Evolutionary conservation across 2,113 vertebrate species (phyloP).

Genomic region (Sterna hirundo): DNA sequence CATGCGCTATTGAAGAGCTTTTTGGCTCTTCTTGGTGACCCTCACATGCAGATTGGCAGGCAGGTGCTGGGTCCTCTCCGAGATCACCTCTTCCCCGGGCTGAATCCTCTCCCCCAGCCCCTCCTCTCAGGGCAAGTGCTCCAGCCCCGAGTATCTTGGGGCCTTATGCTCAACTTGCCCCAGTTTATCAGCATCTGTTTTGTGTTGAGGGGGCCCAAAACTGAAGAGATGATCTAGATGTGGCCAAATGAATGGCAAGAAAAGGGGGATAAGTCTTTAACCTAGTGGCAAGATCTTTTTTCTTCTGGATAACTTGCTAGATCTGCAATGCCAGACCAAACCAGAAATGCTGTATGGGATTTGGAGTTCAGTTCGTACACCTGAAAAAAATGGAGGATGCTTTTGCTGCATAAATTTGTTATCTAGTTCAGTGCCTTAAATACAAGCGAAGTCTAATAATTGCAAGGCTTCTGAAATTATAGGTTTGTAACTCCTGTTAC

Average conservation of each 20-base stretch:
- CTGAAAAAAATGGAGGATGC: background rate
- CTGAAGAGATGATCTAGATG: background rate
- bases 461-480: background rate
- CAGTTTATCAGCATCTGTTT: background rate
- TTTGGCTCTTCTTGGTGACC: background rate
- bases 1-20: background rate
- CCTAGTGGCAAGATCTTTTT: background rate
- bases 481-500: background rate
- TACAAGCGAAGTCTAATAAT: background rate
- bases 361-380: background rate
- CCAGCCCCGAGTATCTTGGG: background rate
- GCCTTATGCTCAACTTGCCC: background rate
- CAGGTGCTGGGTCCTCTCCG: background rate
- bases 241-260: background rate
- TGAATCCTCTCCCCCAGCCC: background rate
- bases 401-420: background rate
- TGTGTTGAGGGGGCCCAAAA: background rate
- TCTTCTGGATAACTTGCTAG: background rate
- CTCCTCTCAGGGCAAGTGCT: background rate
- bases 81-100: background rate
- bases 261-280: background rate
- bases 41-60: rapidly evolving
- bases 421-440: background rate
- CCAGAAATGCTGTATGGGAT: background rate
- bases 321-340: background rate